Base-by-base conservation (phyloP, 2,888 invertebrate species). In the Podotricha telesiphe region DNA sequence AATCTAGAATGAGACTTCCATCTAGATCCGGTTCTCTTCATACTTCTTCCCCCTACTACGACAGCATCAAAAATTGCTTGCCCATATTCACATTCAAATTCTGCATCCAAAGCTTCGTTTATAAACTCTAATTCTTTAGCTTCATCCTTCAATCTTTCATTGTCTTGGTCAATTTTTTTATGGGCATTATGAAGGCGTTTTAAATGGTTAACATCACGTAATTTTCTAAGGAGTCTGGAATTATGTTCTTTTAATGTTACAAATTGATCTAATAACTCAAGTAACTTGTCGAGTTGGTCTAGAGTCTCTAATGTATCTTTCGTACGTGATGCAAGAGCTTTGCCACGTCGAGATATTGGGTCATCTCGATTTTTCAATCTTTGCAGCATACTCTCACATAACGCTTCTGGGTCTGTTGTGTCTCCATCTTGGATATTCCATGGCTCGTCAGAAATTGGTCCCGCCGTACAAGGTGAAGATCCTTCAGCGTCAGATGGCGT, bases 281-380 rank as follows among this genome's bases (percentile, higher is more conserved):
- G 95, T 8, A 98, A 91, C 77, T 96, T 96, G 75, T 96, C 97
- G 62, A 98, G 85, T 79, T 97, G 97, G 78, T 97, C 96, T 72
- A 98, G 94, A 0, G 95, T 94, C 75, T 95, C 95, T 13, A 95
- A 88, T 0, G 95, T 94, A 19, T 94, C 94, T 75, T 94, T 90
- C 0, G 94, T 94, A 42, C 91, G 94, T 3, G 92, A 85, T 56
- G 95, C 95, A 3, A 94, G 85, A 15, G 94, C 91, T 66, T 88
- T 94, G 0, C 94, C 93, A 8, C 94, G 89, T 69, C 86, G 88
- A 15, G 94, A 94, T 4, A 94, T 77, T 5, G 91, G 91, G 72
- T 93, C 93, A 6, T 88, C 84, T 13, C 82, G 81, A 28, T 88
- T 86, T 82, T 87, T 88, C 0, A 93, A 75, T 45, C 89, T 81